A percentile compares a stretch with the other conserved stretches of the same genome.
These are phyloP conservation scores for Takifugu rubripes DNA, from an alignment of 2,797 vertebrate species.

Conservation along the genomic window DNA sequence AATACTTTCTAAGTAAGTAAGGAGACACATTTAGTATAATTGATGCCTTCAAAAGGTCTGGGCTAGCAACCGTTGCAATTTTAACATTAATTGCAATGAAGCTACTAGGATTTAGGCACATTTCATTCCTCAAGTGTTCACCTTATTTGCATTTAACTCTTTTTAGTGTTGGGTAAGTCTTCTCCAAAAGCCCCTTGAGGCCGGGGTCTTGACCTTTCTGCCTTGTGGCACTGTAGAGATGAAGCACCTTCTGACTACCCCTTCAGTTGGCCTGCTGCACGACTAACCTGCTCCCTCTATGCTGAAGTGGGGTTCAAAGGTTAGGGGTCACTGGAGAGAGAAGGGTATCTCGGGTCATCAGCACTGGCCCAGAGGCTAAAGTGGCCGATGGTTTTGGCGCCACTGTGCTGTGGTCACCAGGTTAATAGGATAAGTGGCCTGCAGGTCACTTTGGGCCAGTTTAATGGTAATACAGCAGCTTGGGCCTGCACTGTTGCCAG, in stretches of 20 bases:
- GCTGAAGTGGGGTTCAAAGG: conserved; percentile 63
- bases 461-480: conserved; percentile 67
- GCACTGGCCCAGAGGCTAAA: conserved; percentile 33
- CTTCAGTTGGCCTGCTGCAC: conserved; percentile 46
- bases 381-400: conserved; percentile 45
- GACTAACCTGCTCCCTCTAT: conserved; percentile 51
- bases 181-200: conserved; percentile 34
- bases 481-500: conserved; percentile 47
- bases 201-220: conserved; percentile 45
- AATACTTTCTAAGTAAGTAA: too few species aligned
- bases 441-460: conserved; percentile 65
- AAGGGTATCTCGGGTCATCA: conserved; percentile 72
- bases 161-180: conserved; percentile 29
- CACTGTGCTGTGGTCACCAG: conserved; percentile 62
- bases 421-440: conserved; percentile 75
- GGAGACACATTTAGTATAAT: too few species aligned
- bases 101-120: conserved; percentile 9
- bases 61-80: not conserved
- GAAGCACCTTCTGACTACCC: conserved; percentile 37
- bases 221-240: conserved; percentile 45
- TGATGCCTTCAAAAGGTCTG: not conserved
- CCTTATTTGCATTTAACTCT: conserved; percentile 56
- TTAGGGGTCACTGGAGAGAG: conserved; percentile 50
- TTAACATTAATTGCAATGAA: conserved; percentile 3
- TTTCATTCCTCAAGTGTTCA: conserved; percentile 35